phyloP scores from a whole-genome alignment of 2,797 vertebrate genomes.

The Crenuchus spilurus region DNA sequence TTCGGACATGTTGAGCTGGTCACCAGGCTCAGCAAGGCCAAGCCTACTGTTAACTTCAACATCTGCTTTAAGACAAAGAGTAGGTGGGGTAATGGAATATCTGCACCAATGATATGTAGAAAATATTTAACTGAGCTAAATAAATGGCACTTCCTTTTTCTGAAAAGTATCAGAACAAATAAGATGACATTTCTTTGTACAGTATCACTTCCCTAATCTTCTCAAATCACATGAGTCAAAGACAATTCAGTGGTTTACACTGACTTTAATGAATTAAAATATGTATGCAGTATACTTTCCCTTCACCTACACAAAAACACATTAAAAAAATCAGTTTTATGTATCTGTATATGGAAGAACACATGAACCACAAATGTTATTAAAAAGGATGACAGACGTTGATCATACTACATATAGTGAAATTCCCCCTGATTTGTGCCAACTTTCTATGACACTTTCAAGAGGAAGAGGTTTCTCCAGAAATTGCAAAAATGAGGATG shows the following conservation, averaged over 20 bases:
- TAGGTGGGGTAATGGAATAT: not conserved
- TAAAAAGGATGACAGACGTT: too few relatives aligned
- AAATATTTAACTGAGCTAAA: not conserved
- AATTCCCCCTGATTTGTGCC: too few relatives aligned
- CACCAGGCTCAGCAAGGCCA: constrained; percentile 63
- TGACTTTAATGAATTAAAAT: too few relatives aligned
- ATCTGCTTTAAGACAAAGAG: constrained; percentile 63
- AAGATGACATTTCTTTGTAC: not conserved
- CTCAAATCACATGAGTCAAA: not conserved
- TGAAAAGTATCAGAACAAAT: not conserved
- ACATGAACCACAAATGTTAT: too few relatives aligned
- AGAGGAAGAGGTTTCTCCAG: too few relatives aligned
- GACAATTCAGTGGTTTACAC: not conserved
- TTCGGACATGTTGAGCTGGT: constrained; percentile 67
- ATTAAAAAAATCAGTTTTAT: too few relatives aligned
- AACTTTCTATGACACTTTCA: too few relatives aligned
- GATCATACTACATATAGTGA: too few relatives aligned
- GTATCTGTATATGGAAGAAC: too few relatives aligned
- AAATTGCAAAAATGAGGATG: too few relatives aligned
- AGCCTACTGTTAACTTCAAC: constrained; percentile 64
- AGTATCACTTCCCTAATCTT: constrained; percentile 27
- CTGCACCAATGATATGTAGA: not conserved
- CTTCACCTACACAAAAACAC: not conserved
- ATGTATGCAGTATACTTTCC: not conserved
- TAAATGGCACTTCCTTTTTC: not conserved